phyloP scores from a whole-genome alignment of 64 coral and sea anemone species.

The Pocillopora verrucosa region DNA sequence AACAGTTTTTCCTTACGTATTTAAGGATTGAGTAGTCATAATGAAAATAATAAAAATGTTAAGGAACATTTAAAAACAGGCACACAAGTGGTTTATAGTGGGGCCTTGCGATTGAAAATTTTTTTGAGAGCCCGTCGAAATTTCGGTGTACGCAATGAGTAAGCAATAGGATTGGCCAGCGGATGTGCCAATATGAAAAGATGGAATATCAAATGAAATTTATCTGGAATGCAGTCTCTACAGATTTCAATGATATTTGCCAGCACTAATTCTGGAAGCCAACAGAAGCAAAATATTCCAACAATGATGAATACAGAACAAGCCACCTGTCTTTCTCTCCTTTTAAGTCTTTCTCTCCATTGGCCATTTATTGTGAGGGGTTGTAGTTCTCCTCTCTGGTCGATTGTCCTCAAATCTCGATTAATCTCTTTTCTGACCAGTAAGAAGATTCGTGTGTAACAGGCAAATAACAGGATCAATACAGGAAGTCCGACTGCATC shows the following conservation, averaged over 20 bases:
- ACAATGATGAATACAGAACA: slow-evolving; percentile 57
- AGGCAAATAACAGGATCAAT: background rate
- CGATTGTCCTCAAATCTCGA: background rate
- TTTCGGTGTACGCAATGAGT: slow-evolving; percentile 47
- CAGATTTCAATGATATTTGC: slow-evolving; percentile 38
- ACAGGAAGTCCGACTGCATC: slow-evolving; percentile 2
- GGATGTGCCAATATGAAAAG: background rate
- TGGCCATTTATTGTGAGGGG: background rate
- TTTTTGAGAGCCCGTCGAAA: slow-evolving; percentile 50
- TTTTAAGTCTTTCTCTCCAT: slow-evolving; percentile 19
- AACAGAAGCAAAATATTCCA: slow-evolving; percentile 56
- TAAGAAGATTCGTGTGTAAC: slow-evolving; percentile 34
- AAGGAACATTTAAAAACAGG: too few species aligned
- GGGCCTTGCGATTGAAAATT: background rate
- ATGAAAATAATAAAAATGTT: too few species aligned
- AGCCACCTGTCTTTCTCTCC: slow-evolving; percentile 59
- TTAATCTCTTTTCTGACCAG: slow-evolving; percentile 3
- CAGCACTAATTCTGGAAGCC: slow-evolving; percentile 37
- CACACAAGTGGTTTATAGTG: too few species aligned
- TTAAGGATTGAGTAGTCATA: too few species aligned
- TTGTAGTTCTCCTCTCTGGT: background rate
- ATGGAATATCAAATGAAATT: too few species aligned
- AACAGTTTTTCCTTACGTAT: too few species aligned
- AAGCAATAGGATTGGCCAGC: slow-evolving; percentile 60
- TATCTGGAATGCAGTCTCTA: background rate